Conservation (phyloP, 2,113 vertebrate genomes). For the Indicator maculatus region DNA sequence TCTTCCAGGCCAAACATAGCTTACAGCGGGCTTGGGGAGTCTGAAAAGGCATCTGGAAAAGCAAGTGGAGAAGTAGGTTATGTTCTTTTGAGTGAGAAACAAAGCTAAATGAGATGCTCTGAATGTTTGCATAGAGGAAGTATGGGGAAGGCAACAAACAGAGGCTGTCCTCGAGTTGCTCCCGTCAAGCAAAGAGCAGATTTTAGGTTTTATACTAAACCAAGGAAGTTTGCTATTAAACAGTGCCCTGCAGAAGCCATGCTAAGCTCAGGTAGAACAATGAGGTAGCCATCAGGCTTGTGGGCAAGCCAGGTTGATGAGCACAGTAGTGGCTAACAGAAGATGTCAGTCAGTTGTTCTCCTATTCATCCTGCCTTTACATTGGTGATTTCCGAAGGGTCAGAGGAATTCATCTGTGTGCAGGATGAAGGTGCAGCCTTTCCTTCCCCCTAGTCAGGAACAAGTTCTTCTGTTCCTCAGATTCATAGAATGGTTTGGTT, state of each 20-base stretch:
- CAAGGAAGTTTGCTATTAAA: background rate
- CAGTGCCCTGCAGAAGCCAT: background rate
- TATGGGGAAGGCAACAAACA: background rate
- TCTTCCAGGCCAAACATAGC: background rate
- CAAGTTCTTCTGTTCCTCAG: background rate
- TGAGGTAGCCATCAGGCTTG: background rate
- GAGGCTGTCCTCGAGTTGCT: background rate
- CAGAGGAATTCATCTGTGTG: background rate
- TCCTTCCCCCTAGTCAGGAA: background rate
- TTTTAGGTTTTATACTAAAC: background rate
- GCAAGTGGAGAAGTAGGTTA: background rate
- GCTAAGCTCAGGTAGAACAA: background rate
- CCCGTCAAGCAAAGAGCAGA: background rate
- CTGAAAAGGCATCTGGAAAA: conserved; percentile 1
- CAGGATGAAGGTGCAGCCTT: background rate
- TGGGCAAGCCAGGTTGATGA: background rate
- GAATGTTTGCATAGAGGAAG: conserved; percentile 7
- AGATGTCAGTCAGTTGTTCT: accelerated
- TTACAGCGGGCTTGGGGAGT: background rate
- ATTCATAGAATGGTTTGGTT: no score
- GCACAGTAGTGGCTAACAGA: background rate
- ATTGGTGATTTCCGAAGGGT: background rate
- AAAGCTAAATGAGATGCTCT: conserved; percentile 28
- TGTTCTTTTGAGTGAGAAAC: background rate
- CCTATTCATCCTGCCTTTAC: background rate